Percentiles rank a stretch among this genome's conserved stretches.
These are phyloP conservation scores for Laterallus jamaicensis DNA, from an alignment of 2,113 vertebrate genomes.

Conservation along the genomic window DNA sequence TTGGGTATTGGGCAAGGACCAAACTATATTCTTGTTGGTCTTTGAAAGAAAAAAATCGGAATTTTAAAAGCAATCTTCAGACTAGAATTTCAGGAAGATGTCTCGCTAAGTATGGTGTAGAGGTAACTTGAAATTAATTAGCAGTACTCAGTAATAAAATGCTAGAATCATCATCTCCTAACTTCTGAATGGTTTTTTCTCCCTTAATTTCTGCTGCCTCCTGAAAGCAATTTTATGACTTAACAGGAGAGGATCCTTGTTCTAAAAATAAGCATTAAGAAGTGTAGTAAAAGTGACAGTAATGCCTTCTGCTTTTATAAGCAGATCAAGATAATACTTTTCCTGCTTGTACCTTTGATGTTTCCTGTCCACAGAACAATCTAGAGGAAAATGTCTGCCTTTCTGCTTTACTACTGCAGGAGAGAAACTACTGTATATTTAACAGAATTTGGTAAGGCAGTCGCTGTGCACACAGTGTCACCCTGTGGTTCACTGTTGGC, in stretches of 20 bases:
- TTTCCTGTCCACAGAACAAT: neutral
- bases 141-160: neutral
- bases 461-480: neutral
- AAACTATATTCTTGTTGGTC: neutral
- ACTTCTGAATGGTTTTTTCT: neutral
- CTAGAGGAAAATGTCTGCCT: neutral
- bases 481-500: neutral
- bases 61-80: neutral
- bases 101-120: neutral
- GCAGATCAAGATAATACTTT: conserved; percentile 51
- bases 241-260: neutral
- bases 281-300: conserved; percentile 53
- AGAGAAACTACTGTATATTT: neutral
- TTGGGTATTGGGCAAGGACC: neutral
- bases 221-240: neutral
- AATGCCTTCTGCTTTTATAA: conserved; percentile 51
- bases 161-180: neutral
- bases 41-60: neutral
- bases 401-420: neutral
- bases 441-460: neutral
- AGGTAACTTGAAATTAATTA: neutral
- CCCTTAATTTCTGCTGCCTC: neutral
- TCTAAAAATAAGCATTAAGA: conserved; percentile 50
- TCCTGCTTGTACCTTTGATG: neutral
- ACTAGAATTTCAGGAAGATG: neutral